Percentiles rank a stretch among this genome's conserved stretches.
phyloP scores from a whole-genome alignment of 2,113 vertebrate species.

The Natator depressus region DNA sequence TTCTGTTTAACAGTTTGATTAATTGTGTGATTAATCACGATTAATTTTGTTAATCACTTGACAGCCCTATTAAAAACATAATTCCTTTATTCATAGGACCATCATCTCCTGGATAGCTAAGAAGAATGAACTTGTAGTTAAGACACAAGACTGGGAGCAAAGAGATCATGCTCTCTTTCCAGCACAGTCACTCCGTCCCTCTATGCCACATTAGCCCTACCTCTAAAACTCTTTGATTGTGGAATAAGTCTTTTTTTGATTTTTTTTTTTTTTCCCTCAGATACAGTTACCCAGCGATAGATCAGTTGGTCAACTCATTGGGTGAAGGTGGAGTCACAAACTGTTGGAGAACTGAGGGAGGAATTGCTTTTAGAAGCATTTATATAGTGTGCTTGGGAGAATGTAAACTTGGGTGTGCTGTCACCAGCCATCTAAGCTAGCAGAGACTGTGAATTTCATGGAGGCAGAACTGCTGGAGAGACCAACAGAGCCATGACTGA shows the following conservation, averaged over 20 bases:
- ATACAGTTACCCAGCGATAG: too few relatives aligned
- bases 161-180: neutral
- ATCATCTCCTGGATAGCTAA: neutral
- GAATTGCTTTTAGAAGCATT: neutral
- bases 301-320: neutral
- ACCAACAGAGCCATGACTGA: neutral
- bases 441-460: neutral
- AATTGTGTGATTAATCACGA: too few relatives aligned
- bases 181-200: neutral
- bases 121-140: neutral
- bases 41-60: too few relatives aligned
- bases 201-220: neutral
- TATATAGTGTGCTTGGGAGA: neutral
- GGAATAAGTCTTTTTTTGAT: neutral
- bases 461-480: neutral
- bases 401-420: neutral
- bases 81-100: neutral
- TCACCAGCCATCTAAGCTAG: neutral
- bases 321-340: neutral
- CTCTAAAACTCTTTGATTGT: neutral
- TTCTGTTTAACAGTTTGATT: too few relatives aligned
- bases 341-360: neutral
- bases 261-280: neutral
- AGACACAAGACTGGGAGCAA: neutral
- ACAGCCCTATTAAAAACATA: neutral